Evolutionary conservation across 2,888 invertebrate species (phyloP).

Genomic region (Nezara viridula): DNA sequence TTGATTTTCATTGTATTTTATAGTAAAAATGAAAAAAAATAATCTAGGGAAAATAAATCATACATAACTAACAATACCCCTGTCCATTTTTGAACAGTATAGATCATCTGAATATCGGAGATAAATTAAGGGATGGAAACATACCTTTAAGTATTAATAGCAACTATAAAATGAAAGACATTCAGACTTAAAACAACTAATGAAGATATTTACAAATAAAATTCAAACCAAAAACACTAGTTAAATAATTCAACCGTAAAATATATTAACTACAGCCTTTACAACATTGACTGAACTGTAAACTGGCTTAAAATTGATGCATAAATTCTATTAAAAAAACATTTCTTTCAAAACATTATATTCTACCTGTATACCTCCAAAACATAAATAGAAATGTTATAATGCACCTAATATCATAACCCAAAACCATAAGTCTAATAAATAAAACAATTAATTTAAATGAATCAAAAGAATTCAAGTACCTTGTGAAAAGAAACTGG

Average conservation of each 20-base stretch:
- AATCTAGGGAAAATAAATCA: too few species aligned
- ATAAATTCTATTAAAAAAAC: neutral
- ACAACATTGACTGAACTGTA: neutral
- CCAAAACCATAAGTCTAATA: too few species aligned
- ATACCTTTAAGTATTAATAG: neutral
- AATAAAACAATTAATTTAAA: neutral
- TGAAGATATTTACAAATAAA: neutral
- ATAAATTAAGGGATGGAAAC: neutral
- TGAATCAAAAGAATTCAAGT: neutral
- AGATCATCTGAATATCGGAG: neutral
- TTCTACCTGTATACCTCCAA: too few species aligned
- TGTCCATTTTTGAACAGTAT: too few species aligned
- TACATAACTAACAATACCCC: too few species aligned
- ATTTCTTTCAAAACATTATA: too few species aligned
- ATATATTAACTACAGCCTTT: neutral
- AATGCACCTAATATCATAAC: too few species aligned
- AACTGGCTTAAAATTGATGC: neutral
- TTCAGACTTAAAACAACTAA: neutral
- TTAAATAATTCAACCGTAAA: neutral
- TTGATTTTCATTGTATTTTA: too few species aligned
- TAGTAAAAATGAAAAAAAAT: too few species aligned
- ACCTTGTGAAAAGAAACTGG: slow-evolving; percentile 74
- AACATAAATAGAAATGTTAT: too few species aligned
- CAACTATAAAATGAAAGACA: neutral
- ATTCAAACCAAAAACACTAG: neutral